Conservation (phyloP, 2,797 vertebrate genomes). For the Sandelia bainsii region DNA sequence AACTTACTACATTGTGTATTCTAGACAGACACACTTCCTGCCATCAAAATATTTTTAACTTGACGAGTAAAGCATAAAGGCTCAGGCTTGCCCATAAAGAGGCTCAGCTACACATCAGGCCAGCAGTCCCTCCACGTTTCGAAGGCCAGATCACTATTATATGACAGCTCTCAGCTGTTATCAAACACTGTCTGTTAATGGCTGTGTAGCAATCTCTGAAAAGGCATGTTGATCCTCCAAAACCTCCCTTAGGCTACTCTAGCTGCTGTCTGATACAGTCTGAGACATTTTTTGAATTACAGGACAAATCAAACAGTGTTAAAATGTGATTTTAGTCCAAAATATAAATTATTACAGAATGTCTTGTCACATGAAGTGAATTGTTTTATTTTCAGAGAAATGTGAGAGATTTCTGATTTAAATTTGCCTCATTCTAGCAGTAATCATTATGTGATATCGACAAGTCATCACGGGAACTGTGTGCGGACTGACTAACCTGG, state of each 20-base stretch:
- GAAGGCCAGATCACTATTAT: conserved; percentile 11
- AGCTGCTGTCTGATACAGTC: background rate
- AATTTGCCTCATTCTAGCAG: background rate
- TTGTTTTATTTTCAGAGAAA: background rate
- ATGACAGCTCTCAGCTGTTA: conserved; percentile 20
- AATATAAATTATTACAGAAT: background rate
- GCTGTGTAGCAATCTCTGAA: conserved; percentile 12
- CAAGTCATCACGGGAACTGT: background rate
- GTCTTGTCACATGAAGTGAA: background rate
- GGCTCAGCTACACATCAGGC: background rate
- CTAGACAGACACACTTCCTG: conserved; percentile 12
- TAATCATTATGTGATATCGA: conserved; percentile 1
- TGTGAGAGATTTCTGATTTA: background rate
- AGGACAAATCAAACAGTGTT: background rate
- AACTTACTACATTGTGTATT: background rate
- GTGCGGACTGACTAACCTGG: conserved; percentile 17
- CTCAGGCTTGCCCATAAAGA: conserved; percentile 7
- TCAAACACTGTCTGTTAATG: conserved; percentile 27
- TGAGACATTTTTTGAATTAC: background rate
- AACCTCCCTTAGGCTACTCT: background rate
- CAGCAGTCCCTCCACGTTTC: conserved; percentile 14
- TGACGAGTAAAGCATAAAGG: conserved; percentile 12
- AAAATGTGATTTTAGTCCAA: background rate
- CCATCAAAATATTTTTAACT: conserved; percentile 23
- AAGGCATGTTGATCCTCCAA: conserved; percentile 11